phyloP scores from a whole-genome alignment of 2,113 vertebrate species.

The Malurus melanocephalus region DNA sequence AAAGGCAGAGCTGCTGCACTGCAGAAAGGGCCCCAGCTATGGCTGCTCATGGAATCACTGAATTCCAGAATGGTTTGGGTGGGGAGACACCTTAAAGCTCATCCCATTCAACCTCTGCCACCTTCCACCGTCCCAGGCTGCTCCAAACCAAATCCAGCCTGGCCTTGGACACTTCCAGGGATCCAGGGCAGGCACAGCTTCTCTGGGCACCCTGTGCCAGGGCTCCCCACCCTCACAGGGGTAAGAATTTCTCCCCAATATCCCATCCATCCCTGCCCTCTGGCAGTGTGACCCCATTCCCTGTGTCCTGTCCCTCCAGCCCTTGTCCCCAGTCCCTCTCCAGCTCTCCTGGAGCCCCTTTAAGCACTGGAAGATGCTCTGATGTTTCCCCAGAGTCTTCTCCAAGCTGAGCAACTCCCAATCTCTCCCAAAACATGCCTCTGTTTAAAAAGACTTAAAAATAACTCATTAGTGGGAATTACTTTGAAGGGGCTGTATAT shows the following conservation, averaged over 20 bases:
- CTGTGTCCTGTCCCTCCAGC: background rate
- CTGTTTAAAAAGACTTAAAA: background rate
- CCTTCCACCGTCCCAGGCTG: rapidly evolving
- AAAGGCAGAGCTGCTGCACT: background rate
- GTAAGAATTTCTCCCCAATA: background rate
- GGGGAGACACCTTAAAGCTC: background rate
- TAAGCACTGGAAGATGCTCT: background rate
- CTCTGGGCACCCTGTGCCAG: background rate
- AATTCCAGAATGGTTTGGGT: background rate
- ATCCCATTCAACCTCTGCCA: background rate
- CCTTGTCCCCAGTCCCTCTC: background rate
- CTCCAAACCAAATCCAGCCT: rapidly evolving
- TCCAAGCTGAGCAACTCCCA: background rate
- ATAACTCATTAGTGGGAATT: constrained; percentile 15
- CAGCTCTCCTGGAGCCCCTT: background rate
- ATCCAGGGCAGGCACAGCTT: background rate
- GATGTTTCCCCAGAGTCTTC: background rate
- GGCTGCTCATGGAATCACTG: background rate
- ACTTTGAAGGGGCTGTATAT: constrained; percentile 18
- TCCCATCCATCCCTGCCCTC: background rate
- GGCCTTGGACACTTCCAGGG: background rate
- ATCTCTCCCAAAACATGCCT: background rate
- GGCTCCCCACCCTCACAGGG: rapidly evolving
- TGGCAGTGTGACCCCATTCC: background rate
- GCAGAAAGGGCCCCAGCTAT: background rate